Percentiles rank a stretch among this genome's conserved stretches.
Evolutionary conservation across 2,797 vertebrate genomes (phyloP).

Genomic region (Delichon dasypus): DNA sequence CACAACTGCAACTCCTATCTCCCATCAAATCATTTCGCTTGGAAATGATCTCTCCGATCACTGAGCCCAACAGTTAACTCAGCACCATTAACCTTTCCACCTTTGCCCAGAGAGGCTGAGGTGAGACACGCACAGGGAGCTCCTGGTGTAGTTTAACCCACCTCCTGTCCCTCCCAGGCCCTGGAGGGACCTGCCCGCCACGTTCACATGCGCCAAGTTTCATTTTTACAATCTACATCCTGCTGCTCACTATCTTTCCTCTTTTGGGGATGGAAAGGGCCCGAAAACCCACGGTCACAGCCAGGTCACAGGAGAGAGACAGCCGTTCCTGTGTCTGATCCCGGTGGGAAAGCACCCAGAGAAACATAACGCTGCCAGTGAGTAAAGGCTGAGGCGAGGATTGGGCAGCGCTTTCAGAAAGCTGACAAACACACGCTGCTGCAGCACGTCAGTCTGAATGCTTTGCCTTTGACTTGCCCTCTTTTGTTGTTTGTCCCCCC

Average conservation of each 20-base stretch:
- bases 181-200: background rate
- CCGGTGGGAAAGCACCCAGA: background rate
- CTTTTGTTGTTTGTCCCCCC: background rate
- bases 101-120: background rate
- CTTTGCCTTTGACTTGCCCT: background rate
- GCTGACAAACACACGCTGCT: background rate
- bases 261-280: background rate
- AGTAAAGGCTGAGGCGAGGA: background rate
- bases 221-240: background rate
- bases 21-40: background rate
- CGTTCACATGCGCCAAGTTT: accelerated
- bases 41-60: background rate
- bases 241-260: background rate
- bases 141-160: background rate
- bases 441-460: background rate
- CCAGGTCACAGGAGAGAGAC: background rate
- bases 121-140: background rate
- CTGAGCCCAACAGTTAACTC: background rate
- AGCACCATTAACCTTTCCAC: background rate
- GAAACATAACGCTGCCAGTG: accelerated
- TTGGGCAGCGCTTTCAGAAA: background rate
- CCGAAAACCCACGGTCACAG: accelerated
- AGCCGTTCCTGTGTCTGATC: background rate
- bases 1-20: background rate
- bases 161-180: background rate